phyloP scores from a whole-genome alignment of 2,797 vertebrate genomes.

The Danio tinwini region DNA sequence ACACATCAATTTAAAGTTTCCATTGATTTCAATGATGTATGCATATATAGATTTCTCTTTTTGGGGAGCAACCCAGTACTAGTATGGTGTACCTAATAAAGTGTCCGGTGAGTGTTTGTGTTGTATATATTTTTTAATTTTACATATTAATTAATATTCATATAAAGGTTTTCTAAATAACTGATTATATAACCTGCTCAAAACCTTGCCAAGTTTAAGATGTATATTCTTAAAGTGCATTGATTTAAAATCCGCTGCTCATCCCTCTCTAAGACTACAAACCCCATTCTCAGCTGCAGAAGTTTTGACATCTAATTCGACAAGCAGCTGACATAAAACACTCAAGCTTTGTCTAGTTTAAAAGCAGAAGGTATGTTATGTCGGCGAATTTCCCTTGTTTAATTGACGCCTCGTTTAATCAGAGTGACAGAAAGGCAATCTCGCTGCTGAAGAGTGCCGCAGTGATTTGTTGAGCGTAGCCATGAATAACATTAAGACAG shows the following conservation, averaged over 20 bases:
- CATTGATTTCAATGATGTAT: no score
- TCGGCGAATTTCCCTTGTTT: slow-evolving; percentile 1
- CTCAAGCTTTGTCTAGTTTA: background rate
- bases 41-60: no score
- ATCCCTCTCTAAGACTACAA: background rate
- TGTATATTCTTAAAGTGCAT: background rate
- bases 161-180: no score
- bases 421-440: slow-evolving; percentile 53
- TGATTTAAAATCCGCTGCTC: background rate
- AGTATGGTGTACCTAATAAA: no score
- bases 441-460: slow-evolving; percentile 22
- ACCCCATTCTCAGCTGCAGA: background rate
- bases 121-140: no score
- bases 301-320: slow-evolving; percentile 8
- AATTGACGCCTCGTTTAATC: slow-evolving; percentile 50
- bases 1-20: no score
- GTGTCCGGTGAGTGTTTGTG: no score
- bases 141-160: no score
- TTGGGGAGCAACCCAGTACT: no score
- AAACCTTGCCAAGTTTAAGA: background rate
- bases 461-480: slow-evolving; percentile 56
- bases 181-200: background rate
- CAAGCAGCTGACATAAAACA: background rate
- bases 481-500: slow-evolving; percentile 58
- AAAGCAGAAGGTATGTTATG: background rate